Conservation (phyloP, 2,888 invertebrate genomes). For the Diachrysia chrysitis region DNA sequence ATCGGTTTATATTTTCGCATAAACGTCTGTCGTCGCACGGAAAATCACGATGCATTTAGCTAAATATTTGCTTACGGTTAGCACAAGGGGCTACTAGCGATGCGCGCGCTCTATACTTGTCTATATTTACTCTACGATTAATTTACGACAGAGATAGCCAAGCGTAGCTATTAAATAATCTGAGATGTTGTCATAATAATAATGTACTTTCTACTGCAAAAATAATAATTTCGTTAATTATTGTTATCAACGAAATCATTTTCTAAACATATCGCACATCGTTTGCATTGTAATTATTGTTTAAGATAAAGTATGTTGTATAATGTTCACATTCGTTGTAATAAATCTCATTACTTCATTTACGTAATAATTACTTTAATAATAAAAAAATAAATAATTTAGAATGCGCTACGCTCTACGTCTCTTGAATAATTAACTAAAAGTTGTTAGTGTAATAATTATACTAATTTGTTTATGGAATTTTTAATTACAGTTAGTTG, state of each 20-base stretch:
- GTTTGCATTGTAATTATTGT: not conserved
- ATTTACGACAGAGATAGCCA: too few species aligned
- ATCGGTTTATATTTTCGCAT: too few species aligned
- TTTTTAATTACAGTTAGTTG: conserved; percentile 19
- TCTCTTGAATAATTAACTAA: conserved; percentile 25
- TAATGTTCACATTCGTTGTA: conserved; percentile 8
- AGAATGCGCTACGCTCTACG: conserved; percentile 19
- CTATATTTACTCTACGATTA: too few species aligned
- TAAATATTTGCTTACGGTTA: too few species aligned
- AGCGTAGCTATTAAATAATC: not conserved
- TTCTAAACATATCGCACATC: conserved; percentile 2
- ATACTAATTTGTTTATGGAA: conserved; percentile 8
- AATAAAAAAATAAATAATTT: too few species aligned
- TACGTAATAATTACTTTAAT: conserved; percentile 26
- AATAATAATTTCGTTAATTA: not conserved
- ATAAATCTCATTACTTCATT: conserved; percentile 15
- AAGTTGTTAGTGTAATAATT: conserved; percentile 9
- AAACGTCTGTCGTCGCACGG: too few species aligned
- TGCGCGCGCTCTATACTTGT: too few species aligned
- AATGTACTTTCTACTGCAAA: not conserved
- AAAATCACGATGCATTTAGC: too few species aligned
- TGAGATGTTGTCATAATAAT: not conserved
- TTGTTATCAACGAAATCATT: not conserved
- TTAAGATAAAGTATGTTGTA: not conserved
- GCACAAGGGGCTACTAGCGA: too few species aligned